Conservation (phyloP, 2,797 vertebrate species). For the Sitta carolinensis region DNA sequence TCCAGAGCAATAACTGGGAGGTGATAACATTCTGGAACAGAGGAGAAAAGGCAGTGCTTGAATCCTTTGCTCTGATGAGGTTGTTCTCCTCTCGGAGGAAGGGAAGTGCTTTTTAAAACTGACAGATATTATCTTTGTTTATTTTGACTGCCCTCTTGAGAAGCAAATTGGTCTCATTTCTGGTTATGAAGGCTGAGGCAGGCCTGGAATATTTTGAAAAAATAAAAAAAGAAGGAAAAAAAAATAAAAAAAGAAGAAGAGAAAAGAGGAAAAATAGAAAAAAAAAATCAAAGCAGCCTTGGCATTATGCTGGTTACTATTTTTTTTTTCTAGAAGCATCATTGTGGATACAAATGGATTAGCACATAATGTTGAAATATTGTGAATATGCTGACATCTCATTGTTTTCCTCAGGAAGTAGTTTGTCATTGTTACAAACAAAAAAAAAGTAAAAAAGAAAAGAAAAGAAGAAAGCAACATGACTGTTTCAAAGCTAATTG, state of each 20-base stretch:
- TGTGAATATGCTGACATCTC: slow-evolving; percentile 50
- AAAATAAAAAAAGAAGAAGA: rapidly evolving
- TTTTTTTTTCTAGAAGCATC: slow-evolving; percentile 1
- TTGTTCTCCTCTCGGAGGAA: not conserved
- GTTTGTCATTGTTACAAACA: slow-evolving; percentile 27
- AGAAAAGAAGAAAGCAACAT: not conserved
- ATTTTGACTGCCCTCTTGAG: not conserved
- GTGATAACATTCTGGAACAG: not conserved
- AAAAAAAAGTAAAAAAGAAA: not conserved
- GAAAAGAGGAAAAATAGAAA: not conserved
- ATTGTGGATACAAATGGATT: slow-evolving; percentile 29
- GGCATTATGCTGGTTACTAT: not conserved
- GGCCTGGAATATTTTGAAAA: not conserved
- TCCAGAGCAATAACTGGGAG: not conserved
- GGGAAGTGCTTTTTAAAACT: not conserved
- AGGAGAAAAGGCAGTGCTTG: not conserved
- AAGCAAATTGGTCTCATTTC: not conserved
- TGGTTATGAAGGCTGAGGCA: not conserved
- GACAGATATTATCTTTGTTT: not conserved
- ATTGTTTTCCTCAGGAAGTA: slow-evolving; percentile 66
- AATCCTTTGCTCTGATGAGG: not conserved
- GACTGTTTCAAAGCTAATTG: slow-evolving; percentile 29
- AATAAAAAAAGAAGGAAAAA: rapidly evolving
- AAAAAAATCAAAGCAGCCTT: not conserved
- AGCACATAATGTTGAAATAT: slow-evolving; percentile 50